Evolutionary conservation across 2,888 invertebrate species (phyloP).

Genomic region (Eledona agricola): DNA sequence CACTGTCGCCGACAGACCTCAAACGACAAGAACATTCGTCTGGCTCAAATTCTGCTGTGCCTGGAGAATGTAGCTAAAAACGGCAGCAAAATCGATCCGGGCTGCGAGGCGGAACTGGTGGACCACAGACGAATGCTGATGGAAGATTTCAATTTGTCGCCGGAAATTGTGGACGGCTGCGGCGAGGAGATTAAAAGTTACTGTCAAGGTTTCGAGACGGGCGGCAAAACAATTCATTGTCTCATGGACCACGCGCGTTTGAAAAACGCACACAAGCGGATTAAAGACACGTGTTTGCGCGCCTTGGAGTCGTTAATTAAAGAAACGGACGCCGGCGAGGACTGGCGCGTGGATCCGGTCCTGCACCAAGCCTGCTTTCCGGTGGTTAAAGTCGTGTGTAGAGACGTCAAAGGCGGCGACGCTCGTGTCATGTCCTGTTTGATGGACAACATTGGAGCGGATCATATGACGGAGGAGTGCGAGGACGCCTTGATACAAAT

Average conservation of each 20-base stretch:
- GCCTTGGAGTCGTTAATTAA: constrained; percentile 83
- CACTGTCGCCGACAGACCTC: constrained; percentile 85
- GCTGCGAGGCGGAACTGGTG: constrained; percentile 88
- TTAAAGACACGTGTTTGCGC: constrained; percentile 76
- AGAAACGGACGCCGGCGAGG: constrained; percentile 91
- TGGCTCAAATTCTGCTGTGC: constrained; percentile 92
- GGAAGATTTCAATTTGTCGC: constrained; percentile 93
- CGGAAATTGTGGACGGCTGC: constrained; percentile 90
- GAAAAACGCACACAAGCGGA: constrained; percentile 70
- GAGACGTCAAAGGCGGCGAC: constrained; percentile 77
- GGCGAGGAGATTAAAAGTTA: constrained; percentile 81
- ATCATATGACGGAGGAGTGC: constrained; percentile 87
- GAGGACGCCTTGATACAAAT: constrained; percentile 92
- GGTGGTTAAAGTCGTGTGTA: constrained; percentile 82
- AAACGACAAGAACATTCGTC: constrained; percentile 82
- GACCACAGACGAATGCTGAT: constrained; percentile 91
- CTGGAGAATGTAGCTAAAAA: constrained; percentile 82
- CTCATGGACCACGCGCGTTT: constrained; percentile 87
- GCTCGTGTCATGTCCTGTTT: constrained; percentile 91
- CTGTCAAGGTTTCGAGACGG: constrained; percentile 78
- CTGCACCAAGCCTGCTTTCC: constrained; percentile 85
- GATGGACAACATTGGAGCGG: constrained; percentile 89
- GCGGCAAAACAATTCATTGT: constrained; percentile 94
- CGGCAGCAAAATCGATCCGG: constrained; percentile 75
- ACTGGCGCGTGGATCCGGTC: constrained; percentile 94